phyloP scores from a whole-genome alignment of 2,888 invertebrate species.

The Aspidapion aeneum region DNA sequence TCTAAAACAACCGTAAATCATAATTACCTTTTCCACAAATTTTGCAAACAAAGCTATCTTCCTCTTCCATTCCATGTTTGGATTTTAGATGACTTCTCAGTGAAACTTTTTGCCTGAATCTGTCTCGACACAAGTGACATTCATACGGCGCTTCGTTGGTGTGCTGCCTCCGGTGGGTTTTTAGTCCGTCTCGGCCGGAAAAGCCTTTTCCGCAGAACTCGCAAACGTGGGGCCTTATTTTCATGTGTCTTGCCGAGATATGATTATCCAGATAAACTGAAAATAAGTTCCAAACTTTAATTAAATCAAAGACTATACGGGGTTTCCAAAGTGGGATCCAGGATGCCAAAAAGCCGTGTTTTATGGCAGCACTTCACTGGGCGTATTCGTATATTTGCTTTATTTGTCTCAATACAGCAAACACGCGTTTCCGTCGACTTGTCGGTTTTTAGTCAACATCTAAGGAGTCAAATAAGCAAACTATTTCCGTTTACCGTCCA shows the following conservation, averaged over 20 bases:
- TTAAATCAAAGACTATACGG: background rate
- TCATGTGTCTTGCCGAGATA: conserved; percentile 37
- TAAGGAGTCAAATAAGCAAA: too few species aligned
- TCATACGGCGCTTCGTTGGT: conserved; percentile 38
- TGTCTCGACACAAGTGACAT: conserved; percentile 35
- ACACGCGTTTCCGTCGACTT: too few species aligned
- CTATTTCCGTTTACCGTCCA: too few species aligned
- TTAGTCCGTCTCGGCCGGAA: conserved; percentile 35
- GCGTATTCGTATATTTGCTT: too few species aligned
- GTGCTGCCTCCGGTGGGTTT: conserved; percentile 38
- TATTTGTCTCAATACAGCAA: too few species aligned
- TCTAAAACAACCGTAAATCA: too few species aligned
- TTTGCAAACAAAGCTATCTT: conserved; percentile 31
- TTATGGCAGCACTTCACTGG: too few species aligned
- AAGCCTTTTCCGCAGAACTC: conserved; percentile 37
- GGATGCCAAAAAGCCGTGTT: too few species aligned
- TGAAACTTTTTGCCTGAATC: conserved; percentile 37
- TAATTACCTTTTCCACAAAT: conserved; percentile 30
- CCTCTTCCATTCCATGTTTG: conserved; percentile 34
- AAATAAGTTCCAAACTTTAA: conserved; percentile 10
- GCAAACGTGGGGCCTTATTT: conserved; percentile 35
- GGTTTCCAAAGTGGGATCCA: background rate
- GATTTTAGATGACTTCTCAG: conserved; percentile 37
- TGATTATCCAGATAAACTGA: conserved; percentile 32
- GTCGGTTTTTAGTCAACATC: too few species aligned